Evolutionary conservation across 1,140 invertebrate species (phyloP).

Genomic region (Diprion similis): DNA sequence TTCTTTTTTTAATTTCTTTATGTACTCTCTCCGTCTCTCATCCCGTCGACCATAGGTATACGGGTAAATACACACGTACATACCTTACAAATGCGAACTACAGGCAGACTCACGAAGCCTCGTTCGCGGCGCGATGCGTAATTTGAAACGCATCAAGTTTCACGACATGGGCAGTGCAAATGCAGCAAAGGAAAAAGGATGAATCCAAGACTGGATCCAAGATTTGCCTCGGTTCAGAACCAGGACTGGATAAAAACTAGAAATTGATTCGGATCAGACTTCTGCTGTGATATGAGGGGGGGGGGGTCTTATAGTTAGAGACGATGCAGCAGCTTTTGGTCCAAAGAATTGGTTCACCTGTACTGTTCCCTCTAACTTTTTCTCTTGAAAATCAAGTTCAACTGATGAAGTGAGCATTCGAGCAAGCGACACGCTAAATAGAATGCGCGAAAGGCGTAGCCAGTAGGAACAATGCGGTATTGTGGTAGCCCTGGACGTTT

Average conservation of each 20-base stretch:
- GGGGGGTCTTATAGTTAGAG: too few relatives aligned
- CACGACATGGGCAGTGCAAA: neutral
- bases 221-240: too few relatives aligned
- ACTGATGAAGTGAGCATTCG: too few relatives aligned
- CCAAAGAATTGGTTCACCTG: too few relatives aligned
- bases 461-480: neutral
- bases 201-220: too few relatives aligned
- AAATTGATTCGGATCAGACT: too few relatives aligned
- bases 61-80: neutral
- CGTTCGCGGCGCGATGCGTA: neutral
- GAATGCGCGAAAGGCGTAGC: neutral
- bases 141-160: conserved; percentile 1
- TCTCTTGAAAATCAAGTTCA: too few relatives aligned
- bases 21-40: neutral
- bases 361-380: too few relatives aligned
- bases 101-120: too few relatives aligned
- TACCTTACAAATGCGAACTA: neutral
- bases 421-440: neutral
- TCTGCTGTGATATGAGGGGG: too few relatives aligned
- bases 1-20: neutral
- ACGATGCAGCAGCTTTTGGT: too few relatives aligned
- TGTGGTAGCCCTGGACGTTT: neutral
- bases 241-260: too few relatives aligned
- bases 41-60: neutral
- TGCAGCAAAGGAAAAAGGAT: neutral